phyloP scores from a whole-genome alignment of 2,113 vertebrate genomes.

The Thomomys bottae region DNA sequence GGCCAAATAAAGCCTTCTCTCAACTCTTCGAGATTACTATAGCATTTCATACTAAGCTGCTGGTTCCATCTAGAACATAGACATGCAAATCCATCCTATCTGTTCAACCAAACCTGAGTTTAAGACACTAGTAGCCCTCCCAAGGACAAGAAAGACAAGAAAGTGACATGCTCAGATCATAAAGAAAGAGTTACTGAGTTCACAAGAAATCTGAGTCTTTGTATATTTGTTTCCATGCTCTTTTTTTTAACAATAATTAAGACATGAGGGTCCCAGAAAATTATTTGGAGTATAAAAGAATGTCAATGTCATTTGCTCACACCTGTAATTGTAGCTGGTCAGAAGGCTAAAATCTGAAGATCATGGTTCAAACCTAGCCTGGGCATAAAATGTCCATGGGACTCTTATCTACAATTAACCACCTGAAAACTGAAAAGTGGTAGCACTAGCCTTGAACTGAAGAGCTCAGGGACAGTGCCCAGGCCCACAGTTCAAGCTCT shows the following conservation, averaged over 20 bases:
- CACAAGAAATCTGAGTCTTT: not conserved
- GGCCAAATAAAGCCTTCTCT: not conserved
- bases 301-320: no score
- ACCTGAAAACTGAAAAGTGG: no score
- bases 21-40: not conserved
- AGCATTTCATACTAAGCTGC: not conserved
- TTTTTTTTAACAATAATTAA: not conserved
- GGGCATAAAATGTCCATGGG: no score
- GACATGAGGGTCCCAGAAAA: not conserved
- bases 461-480: no score
- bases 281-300: not conserved
- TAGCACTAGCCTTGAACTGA: no score
- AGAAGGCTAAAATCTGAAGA: no score
- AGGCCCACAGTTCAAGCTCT: no score
- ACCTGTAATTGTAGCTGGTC: no score
- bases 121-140: not conserved
- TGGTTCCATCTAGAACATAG: not conserved
- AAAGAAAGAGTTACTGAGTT: not conserved
- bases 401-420: no score
- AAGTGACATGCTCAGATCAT: not conserved
- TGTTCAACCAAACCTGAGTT: conserved; percentile 3
- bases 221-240: not conserved
- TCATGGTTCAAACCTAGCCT: no score
- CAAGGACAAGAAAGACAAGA: conserved; percentile 29
- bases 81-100: not conserved